phyloP scores from a whole-genome alignment of 2,797 vertebrate species.

The Manis pentadactyla region DNA sequence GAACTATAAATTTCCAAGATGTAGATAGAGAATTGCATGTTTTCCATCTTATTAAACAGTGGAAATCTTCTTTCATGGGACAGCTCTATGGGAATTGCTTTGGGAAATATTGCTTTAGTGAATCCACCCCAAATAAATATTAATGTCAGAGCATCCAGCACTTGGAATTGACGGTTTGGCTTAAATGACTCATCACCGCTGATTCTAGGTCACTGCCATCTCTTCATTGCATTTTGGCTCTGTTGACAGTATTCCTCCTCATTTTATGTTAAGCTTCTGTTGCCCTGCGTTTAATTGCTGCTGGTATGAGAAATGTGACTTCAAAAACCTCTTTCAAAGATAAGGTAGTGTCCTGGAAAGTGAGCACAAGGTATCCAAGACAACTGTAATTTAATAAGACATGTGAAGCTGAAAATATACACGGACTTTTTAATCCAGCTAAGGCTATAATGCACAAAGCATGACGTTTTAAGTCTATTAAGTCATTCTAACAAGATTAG shows the following conservation, averaged over 20 bases:
- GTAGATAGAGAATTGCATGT: not conserved
- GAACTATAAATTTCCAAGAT: not conserved
- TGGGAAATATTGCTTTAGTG: not conserved
- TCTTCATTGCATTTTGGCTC: not conserved
- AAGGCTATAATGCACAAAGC: conserved; percentile 27
- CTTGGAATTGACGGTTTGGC: not conserved
- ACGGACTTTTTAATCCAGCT: not conserved
- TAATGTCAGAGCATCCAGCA: not conserved
- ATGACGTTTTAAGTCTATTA: conserved; percentile 48
- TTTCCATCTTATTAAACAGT: conserved; percentile 38
- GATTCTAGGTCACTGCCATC: not conserved
- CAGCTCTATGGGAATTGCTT: not conserved
- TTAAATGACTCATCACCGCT: conserved; percentile 33
- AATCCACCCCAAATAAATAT: conserved; percentile 47
- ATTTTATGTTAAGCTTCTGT: conserved; percentile 21
- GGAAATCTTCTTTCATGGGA: not conserved
- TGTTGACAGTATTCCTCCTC: not conserved
- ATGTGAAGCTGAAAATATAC: not conserved
- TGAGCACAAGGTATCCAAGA: not conserved
- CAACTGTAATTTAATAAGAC: not conserved
- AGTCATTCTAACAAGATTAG: conserved; percentile 33
- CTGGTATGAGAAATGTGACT: not conserved
- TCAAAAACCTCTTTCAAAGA: conserved; percentile 49
- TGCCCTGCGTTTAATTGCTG: not conserved
- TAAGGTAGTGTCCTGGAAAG: not conserved